A percentile compares a stretch with the other conserved stretches of the same genome.
phyloP scores from a whole-genome alignment of 2,888 invertebrate species.

The Zeuzera pyrina region DNA sequence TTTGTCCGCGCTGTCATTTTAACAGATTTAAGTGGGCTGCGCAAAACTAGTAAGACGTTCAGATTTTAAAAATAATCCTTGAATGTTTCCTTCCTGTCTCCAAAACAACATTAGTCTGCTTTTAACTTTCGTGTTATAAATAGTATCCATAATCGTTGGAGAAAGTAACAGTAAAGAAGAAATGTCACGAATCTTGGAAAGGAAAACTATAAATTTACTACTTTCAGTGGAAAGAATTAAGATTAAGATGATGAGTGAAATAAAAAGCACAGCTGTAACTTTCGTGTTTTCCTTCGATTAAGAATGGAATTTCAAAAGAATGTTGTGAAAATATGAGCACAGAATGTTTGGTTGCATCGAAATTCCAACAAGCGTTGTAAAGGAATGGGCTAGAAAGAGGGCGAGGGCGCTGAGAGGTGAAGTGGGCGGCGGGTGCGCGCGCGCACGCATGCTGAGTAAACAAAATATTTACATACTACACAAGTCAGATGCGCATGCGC shows the following conservation, averaged over 20 bases:
- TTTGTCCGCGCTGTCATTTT: no score
- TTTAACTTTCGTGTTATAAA: constrained; percentile 50
- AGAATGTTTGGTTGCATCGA: constrained; percentile 39
- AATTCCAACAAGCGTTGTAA: constrained; percentile 33
- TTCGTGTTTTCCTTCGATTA: constrained; percentile 6
- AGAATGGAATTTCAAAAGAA: no score
- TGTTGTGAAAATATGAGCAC: no score
- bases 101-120: constrained; percentile 53
- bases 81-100: constrained; percentile 58
- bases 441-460: constrained; percentile 51
- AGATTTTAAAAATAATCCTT: constrained; percentile 47
- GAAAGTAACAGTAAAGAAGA: constrained; percentile 57
- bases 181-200: constrained; percentile 40
- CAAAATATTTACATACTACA: constrained; percentile 43
- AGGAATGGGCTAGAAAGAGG: constrained; percentile 35
- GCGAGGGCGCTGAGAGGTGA: constrained; percentile 6
- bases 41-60: constrained; percentile 26
- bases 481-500: constrained; percentile 34
- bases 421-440: constrained; percentile 8
- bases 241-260: no score
- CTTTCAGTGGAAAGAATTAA: neutral
- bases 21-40: no score
- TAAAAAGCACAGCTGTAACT: neutral
- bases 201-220: neutral
- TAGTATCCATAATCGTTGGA: constrained; percentile 45